Percentiles rank a stretch among this genome's conserved stretches.
phyloP scores from a whole-genome alignment of 2,797 vertebrate species.

The Poeciliopsis turneri region DNA sequence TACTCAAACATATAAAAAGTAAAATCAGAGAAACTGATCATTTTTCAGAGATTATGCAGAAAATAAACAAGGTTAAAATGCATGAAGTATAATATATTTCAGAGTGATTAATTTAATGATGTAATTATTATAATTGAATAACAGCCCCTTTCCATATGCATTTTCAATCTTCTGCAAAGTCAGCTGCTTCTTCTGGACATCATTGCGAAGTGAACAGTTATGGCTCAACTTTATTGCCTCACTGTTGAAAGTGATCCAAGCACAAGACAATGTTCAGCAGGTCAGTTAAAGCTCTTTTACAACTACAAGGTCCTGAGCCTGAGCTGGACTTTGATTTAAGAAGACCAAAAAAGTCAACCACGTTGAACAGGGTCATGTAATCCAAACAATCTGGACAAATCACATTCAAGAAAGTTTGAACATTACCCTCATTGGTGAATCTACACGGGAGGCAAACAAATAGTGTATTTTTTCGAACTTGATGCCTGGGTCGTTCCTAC shows the following conservation, averaged over 20 bases:
- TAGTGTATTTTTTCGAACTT: too few relatives aligned
- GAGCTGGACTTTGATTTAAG: slow-evolving; percentile 12
- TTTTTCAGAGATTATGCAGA: too few relatives aligned
- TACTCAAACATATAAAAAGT: too few relatives aligned
- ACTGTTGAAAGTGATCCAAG: not conserved
- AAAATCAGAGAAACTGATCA: too few relatives aligned
- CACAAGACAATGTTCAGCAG: not conserved
- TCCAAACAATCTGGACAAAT: not conserved
- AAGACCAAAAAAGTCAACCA: not conserved
- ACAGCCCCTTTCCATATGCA: not conserved
- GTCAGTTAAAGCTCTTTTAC: not conserved
- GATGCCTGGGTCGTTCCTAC: too few relatives aligned
- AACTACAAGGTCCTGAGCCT: slow-evolving; percentile 8
- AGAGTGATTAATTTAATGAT: not conserved
- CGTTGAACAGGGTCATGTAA: not conserved
- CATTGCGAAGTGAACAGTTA: not conserved
- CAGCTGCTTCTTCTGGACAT: not conserved
- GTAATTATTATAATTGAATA: slow-evolving; percentile 9
- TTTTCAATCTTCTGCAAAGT: slow-evolving; percentile 19
- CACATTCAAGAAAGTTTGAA: not conserved
- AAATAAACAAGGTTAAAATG: not conserved
- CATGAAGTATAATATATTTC: not conserved
- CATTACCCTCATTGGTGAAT: not conserved
- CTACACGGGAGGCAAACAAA: not conserved
- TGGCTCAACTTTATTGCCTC: not conserved